Evolutionary conservation across 2,888 invertebrate genomes (phyloP), one percentile per base, ranked within the genome.

Genomic region (Aporophyla lueneburgensis): DNA sequence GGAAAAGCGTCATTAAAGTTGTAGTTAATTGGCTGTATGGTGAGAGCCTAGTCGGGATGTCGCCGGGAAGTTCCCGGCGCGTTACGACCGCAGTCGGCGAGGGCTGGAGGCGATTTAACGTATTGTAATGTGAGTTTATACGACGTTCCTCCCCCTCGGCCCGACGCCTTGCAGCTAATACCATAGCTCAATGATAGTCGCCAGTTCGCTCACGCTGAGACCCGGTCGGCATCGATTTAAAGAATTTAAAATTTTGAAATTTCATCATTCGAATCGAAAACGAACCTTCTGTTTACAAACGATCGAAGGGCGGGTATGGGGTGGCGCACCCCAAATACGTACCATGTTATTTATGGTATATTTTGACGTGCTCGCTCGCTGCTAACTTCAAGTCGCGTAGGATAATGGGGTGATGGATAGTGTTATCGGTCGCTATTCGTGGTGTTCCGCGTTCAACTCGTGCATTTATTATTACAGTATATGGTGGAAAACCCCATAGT

Each of bases 391-490:
- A 89, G 93, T 92, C 93, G 94, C 91, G 84, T 88, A 91, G 94
- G 92, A 94, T 96, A 95, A 96, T 95, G 93, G 95, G 94, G 94
- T 96, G 96, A 96, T 96, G 96, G 95, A 96, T 96, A 95, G 95
- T 96, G 96, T 96, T 96, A 96, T 96, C 95, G 96, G 95, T 94
- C 92, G 95, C 92, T 94, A 93, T 94, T 94, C 94, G 93, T 90
- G 92, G 94, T 93, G 93, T 93, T 93, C 91, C 90, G 93, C 91
- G 94, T 91, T 91, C 87, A 91, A 93, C 92, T 90, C 87, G 93
- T 93, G 92, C 92, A 92, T 91, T 91, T 93, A 93, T 92, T 93
- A 91, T 90, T 91, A 86, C 88, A 88, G 89, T 91, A 92, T 89
- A 88, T 88, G 84, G 90, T 93, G 95, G 92, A 93, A 94, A 94